Percentiles rank a stretch among this genome's conserved stretches.
Conservation (phyloP, 2,113 vertebrate genomes). For the Sceloporus undulatus region DNA sequence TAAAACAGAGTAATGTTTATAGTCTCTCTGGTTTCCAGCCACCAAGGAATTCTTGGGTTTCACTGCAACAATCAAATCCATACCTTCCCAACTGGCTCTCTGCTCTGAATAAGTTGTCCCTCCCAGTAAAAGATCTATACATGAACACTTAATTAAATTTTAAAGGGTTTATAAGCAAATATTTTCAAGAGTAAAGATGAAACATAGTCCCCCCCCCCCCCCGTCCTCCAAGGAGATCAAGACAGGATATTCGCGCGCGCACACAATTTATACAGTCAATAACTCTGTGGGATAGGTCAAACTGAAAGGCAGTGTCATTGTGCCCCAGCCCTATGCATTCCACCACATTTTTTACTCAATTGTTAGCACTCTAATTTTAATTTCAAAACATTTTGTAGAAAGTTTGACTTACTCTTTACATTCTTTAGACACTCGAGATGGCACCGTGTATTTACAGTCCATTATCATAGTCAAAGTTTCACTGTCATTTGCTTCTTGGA, state of each 20-base stretch:
- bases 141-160: neutral
- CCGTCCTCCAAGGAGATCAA: neutral
- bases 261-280: neutral
- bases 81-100: neutral
- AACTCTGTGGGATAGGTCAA: neutral
- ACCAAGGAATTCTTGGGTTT: neutral
- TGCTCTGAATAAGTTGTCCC: neutral
- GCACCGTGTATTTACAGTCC: constrained; percentile 98
- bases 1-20: neutral
- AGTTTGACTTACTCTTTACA: constrained; percentile 92
- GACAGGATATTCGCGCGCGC: neutral
- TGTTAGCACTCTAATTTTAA: neutral
- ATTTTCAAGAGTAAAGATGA: neutral
- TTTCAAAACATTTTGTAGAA: neutral
- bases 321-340: neutral
- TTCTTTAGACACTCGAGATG: constrained; percentile 89
- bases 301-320: neutral
- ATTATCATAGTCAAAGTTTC: constrained; percentile 99
- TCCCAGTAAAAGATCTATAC: neutral
- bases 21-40: neutral
- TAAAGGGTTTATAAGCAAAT: neutral
- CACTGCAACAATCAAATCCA: neutral
- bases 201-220: neutral
- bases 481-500: constrained; percentile 98
- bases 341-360: neutral